phyloP scores from a whole-genome alignment of 2,888 invertebrate species.

The Scaptomyza parva region DNA sequence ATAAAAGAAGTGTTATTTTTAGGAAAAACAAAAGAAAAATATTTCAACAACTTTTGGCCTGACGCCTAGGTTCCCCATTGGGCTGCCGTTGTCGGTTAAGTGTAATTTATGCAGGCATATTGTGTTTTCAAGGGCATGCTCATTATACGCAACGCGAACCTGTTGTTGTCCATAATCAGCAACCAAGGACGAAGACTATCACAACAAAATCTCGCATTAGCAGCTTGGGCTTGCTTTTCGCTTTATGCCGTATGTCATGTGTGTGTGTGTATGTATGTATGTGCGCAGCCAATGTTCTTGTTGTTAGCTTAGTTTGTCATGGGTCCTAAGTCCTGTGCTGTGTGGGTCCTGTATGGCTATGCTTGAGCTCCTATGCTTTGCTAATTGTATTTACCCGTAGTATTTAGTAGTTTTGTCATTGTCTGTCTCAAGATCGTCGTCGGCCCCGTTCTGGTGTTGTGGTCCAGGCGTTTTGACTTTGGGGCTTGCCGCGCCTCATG shows the following conservation, averaged over 20 bases:
- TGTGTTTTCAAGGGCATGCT: slow-evolving; percentile 79
- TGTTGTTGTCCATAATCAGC: slow-evolving; percentile 41
- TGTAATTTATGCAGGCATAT: slow-evolving; percentile 77
- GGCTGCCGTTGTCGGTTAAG: slow-evolving; percentile 15
- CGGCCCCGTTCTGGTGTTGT: slow-evolving; percentile 12
- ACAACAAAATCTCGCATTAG: slow-evolving; percentile 56
- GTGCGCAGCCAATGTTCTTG: slow-evolving; percentile 23
- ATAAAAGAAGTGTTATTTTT: slow-evolving; percentile 68
- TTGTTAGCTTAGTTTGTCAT: slow-evolving; percentile 40
- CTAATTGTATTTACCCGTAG: slow-evolving; percentile 61
- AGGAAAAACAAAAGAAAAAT: slow-evolving; percentile 73
- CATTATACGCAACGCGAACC: slow-evolving; percentile 74
- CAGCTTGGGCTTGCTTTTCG: slow-evolving; percentile 61
- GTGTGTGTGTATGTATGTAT: slow-evolving; percentile 15
- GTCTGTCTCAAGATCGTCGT: slow-evolving; percentile 60
- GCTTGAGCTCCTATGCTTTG: slow-evolving; percentile 24
- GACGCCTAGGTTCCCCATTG: slow-evolving; percentile 45
- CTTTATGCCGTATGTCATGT: slow-evolving; percentile 62
- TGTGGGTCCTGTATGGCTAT: slow-evolving; percentile 32
- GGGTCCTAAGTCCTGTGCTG: slow-evolving; percentile 40
- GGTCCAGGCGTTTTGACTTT: slow-evolving; percentile 10
- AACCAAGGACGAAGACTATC: slow-evolving; percentile 27
- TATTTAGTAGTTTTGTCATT: slow-evolving; percentile 78
- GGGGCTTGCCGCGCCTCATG: slow-evolving; percentile 39
- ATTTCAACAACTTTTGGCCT: slow-evolving; percentile 38